Base-by-base conservation (phyloP, 2,888 invertebrate species). In the Pheosia gnoma region DNA sequence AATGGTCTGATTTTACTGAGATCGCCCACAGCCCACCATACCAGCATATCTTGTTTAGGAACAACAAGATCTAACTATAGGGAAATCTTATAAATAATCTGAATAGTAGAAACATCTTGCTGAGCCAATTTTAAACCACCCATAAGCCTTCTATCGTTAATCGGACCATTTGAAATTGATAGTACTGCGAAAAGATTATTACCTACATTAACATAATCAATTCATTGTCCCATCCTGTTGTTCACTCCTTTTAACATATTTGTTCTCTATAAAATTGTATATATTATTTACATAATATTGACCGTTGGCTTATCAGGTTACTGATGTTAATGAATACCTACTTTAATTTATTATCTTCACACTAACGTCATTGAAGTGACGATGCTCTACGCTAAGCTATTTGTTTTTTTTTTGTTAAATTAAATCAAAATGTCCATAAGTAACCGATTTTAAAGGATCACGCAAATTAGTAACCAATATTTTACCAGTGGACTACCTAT, bases 251-350 rank as follows among this genome's bases (percentile, higher is more conserved):
- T 11, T n/a, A n/a, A 47, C 4, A 43, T 43, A 9, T 43, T 9
- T 8, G 43, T 43, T 43, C 47, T 47, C 47, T 47, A n/a, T 47
- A 47, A 47, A 47, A 47, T 47, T n/a, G 5, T 47, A 47, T 45
- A n/a, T 47, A 47, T 47, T 47, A 47, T 47, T 47, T 47, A n/a
- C 11, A 47, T 47, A 47, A 47, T n/a, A n/a, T n/a, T n/a, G 47
- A 47, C 47, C 11, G 47, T 47, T 47, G 47, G 47, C n/a, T 47
- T 47, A 47, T n/a, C 47, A n/a, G 11, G n/a, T n/a, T 4, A n/a
- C n/a, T 47, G 47, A 47, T 11, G 47, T 47, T 47, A n/a, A 47
- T n/a, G n/a, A n/a, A 5, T 6, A 9, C 3, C n/a, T 45, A 41
- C 45, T 45, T 47, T 47, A 47, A n/a, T 47, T n/a, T 47, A 47